Evolutionary conservation across 2,888 invertebrate species (phyloP).

Genomic region (Agrochola lota): DNA sequence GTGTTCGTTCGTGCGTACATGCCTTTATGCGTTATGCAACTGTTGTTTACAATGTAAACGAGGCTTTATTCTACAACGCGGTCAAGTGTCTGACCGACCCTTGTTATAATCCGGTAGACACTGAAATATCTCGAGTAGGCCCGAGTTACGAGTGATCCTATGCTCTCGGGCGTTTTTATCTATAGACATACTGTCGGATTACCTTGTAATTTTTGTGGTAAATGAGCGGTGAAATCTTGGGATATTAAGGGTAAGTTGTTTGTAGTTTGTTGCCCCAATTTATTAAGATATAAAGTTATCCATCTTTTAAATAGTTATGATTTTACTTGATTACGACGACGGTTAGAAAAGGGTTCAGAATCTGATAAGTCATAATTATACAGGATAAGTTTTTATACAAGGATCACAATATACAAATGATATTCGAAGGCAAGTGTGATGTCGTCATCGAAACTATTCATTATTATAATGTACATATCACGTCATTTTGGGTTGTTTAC

Average conservation of each 20-base stretch:
- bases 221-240: neutral
- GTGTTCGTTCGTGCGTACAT: too few species aligned
- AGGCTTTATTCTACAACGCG: slow-evolving; percentile 67
- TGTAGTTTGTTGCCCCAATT: neutral
- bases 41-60: slow-evolving; percentile 29
- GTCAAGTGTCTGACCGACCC: slow-evolving; percentile 73
- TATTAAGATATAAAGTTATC: neutral
- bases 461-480: slow-evolving; percentile 17
- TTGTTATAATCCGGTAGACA: slow-evolving; percentile 74
- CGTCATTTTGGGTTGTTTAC: slow-evolving; percentile 18
- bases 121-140: slow-evolving; percentile 70
- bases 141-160: slow-evolving; percentile 57
- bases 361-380: neutral
- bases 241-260: too few species aligned
- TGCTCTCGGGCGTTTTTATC: slow-evolving; percentile 36
- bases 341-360: neutral
- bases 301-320: neutral
- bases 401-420: neutral
- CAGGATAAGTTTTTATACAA: neutral
- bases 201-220: slow-evolving; percentile 35
- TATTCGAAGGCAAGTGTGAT: neutral
- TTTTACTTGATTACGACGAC: neutral
- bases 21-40: neutral
- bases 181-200: slow-evolving; percentile 27
- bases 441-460: slow-evolving; percentile 13